Percentiles rank a stretch among this genome's conserved stretches.
Evolutionary conservation across 2,113 vertebrate genomes (phyloP).

Genomic region (Dicaeum eximium): DNA sequence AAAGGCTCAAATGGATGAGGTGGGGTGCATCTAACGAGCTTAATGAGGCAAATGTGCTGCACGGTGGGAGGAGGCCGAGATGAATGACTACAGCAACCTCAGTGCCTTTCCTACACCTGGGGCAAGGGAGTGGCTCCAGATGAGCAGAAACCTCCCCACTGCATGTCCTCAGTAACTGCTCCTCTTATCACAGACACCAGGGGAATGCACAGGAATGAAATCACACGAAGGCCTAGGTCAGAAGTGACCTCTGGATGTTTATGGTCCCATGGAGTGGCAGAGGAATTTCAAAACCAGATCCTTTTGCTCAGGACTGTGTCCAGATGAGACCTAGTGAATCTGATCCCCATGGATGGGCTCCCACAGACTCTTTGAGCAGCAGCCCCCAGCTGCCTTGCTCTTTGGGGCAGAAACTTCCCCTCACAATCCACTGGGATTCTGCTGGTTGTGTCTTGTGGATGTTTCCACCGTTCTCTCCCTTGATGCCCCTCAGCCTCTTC

Average conservation of each 20-base stretch:
- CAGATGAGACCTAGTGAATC: background rate
- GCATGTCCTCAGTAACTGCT: background rate
- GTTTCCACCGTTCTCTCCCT: background rate
- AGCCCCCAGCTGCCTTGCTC: background rate
- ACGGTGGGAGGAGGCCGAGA: background rate
- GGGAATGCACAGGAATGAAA: background rate
- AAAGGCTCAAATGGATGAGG: background rate
- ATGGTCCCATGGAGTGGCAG: background rate
- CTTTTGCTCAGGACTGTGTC: background rate
- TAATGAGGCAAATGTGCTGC: background rate
- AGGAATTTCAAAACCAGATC: background rate
- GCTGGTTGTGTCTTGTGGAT: background rate
- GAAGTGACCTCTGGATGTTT: background rate
- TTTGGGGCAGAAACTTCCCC: background rate
- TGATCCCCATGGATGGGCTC: background rate
- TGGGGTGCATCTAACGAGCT: background rate
- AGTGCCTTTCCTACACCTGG: background rate
- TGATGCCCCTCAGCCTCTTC: background rate
- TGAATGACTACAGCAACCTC: background rate
- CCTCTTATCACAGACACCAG: background rate
- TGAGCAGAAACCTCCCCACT: background rate
- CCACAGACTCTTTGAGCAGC: background rate
- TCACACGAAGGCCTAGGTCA: background rate
- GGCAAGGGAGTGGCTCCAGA: background rate
- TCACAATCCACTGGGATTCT: background rate